phyloP scores from a whole-genome alignment of 37 sponge, comb jelly and placozoan species.

The Ephydatia muelleri region DNA sequence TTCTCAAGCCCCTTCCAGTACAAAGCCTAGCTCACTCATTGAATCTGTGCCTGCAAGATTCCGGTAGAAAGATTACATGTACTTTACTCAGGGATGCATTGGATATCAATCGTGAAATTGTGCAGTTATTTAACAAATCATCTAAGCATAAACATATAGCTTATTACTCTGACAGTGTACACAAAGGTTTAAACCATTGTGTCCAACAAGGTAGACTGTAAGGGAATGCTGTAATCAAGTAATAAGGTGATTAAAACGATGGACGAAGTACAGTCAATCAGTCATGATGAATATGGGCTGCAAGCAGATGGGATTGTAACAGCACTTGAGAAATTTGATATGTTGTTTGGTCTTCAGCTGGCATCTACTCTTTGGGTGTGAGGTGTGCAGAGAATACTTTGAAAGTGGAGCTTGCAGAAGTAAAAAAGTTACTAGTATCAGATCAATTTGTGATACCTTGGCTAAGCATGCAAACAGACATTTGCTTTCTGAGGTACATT shows the following conservation, averaged over 20 bases:
- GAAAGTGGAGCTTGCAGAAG: background rate
- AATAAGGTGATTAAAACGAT: constrained; percentile 50
- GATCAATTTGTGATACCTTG: too few relatives aligned
- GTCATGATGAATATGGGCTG: constrained; percentile 65
- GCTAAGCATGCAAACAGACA: too few relatives aligned
- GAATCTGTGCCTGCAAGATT: constrained; percentile 70
- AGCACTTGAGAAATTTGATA: constrained; percentile 53
- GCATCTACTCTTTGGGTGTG: constrained; percentile 45
- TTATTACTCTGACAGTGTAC: constrained; percentile 12
- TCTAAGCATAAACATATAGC: constrained; percentile 51
- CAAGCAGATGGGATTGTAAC: constrained; percentile 59
- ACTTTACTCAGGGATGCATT: constrained; percentile 43
- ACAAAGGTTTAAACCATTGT: constrained; percentile 43
- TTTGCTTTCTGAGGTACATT: too few relatives aligned
- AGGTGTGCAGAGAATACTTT: constrained; percentile 8
- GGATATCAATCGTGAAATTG: constrained; percentile 53
- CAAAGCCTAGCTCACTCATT: constrained; percentile 72
- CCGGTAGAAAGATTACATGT: constrained; percentile 35
- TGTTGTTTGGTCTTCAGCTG: constrained; percentile 62
- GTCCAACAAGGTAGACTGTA: constrained; percentile 69
- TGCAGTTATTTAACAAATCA: constrained; percentile 43
- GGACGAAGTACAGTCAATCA: constrained; percentile 54
- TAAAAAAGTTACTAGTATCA: too few relatives aligned
- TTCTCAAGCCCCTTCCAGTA: constrained; percentile 59
- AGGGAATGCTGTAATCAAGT: constrained; percentile 39